These are phyloP conservation scores for Coracopsis vasa DNA, from an alignment of 2,113 vertebrate genomes.

Conservation along the genomic window DNA sequence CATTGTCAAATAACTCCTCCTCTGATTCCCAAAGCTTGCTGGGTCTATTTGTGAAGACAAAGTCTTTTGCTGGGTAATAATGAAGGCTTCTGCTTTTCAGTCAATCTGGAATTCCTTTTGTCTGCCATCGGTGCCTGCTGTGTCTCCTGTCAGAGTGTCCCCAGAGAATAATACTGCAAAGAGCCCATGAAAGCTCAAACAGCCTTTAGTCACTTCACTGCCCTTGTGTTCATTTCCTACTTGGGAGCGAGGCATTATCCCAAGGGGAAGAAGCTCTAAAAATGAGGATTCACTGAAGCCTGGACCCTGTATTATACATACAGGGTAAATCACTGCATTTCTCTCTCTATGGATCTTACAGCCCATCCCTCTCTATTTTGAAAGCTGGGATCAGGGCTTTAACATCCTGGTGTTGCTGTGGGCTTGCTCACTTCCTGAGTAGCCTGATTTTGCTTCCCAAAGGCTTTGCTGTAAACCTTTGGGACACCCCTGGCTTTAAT, in stretches of 20 bases:
- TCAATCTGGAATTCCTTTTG: neutral
- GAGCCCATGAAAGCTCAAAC: neutral
- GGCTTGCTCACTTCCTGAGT: neutral
- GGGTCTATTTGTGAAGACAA: constrained; percentile 39
- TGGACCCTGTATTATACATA: rapidly evolving
- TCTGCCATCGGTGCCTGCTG: neutral
- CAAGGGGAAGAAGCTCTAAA: neutral
- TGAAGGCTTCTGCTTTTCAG: constrained; percentile 46
- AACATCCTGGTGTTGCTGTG: rapidly evolving
- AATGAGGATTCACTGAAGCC: neutral
- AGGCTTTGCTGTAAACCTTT: neutral
- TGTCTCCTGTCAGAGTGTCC: neutral
- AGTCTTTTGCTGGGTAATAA: constrained; percentile 9
- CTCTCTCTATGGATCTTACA: rapidly evolving
- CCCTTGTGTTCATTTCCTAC: rapidly evolving
- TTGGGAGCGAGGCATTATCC: neutral
- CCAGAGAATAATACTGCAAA: neutral
- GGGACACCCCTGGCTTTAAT: neutral
- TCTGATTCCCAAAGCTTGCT: constrained; percentile 2
- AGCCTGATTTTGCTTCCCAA: neutral
- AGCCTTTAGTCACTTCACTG: neutral
- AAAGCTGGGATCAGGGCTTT: neutral
- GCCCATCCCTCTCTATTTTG: rapidly evolving
- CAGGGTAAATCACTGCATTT: rapidly evolving
- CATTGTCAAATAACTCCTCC: neutral